Evolutionary conservation across 2,113 vertebrate species (phyloP), one percentile per base, ranked within the genome.

Genomic region (Tricholaema leucomelas): DNA sequence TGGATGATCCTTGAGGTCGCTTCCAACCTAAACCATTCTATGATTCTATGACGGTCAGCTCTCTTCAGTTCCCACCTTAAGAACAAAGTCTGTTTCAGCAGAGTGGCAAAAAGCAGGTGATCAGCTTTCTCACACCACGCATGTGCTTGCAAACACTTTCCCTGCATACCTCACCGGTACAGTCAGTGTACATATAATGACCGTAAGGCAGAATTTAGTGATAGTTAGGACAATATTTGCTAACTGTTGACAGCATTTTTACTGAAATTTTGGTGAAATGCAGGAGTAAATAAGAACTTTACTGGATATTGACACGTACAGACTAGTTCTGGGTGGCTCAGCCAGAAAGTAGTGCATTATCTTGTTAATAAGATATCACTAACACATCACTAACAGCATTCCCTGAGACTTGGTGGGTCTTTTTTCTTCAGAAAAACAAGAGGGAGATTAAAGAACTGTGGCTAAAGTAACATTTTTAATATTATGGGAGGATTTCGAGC

Each of bases 331-430:
- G 30, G n/a, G 6, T 81, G 15, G 21, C 28, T 66, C 60, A 13
- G 12, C 7, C 11, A 33, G 23, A 75, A 85, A 33, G 3, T 31
- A 6, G 55, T 35, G 19, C 13, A 28, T 56, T 85, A 38, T 30
- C 9, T 5, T 69, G 4, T 64, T 85, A 46, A 16, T 46, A 38
- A 70, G n/a, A n/a, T 48, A 23, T 48, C 46, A 21, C 46, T 48
- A 48, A 48, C 20, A 48, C 74, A 28, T n/a, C 46, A 33, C 15
- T 64, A 36, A 55, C 14, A 55, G 3, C 30, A 5, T 58, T 74
- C 1, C 0, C 2, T 81, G 12, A 12, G 5, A 19, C 1, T 8
- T 48, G 46, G 20, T 27, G 20, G 7, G 24, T 40, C 9, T 48
- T 71, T 60, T 21, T 74, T n/a, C 1, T 21, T 36, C 3, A 30